Evolutionary conservation across 2,888 invertebrate species (phyloP).

Genomic region (Dicyrtomina minuta): DNA sequence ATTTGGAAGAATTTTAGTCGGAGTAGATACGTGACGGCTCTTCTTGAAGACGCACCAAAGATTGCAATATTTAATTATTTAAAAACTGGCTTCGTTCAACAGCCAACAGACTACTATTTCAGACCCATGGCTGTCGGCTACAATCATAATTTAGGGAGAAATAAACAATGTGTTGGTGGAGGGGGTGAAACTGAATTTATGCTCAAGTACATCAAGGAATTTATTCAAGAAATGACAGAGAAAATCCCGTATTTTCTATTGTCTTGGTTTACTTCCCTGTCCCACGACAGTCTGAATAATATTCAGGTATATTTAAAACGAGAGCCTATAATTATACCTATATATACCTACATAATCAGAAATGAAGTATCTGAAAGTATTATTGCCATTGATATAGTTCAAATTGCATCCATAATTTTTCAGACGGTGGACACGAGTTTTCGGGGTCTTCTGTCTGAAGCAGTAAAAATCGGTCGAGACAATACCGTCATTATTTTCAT

Average conservation of each 20-base stretch:
- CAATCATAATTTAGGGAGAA: conserved; percentile 35
- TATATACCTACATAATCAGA: no score
- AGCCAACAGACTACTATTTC: no score
- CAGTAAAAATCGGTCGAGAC: background rate
- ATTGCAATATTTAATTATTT: conserved; percentile 75
- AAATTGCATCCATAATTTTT: no score
- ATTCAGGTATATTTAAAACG: no score
- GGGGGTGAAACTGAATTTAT: conserved; percentile 42
- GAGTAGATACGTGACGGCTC: conserved; percentile 74
- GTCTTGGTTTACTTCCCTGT: no score
- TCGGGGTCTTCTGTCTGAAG: background rate
- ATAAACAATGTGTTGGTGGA: conserved; percentile 43
- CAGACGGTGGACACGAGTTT: conserved; percentile 5
- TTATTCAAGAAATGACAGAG: conserved; percentile 35
- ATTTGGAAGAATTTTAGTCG: no score
- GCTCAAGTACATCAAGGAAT: conserved; percentile 39
- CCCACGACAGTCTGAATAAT: no score
- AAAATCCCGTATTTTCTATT: no score
- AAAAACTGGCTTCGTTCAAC: conserved; percentile 68
- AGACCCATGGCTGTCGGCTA: conserved; percentile 69
- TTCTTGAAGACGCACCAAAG: conserved; percentile 72
- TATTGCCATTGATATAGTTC: no score
- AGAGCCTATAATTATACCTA: no score
- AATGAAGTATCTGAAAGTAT: no score
- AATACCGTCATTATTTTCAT: conserved; percentile 55